phyloP scores from a whole-genome alignment of 2,797 vertebrate genomes.

The Spinibarbus caldwelli region DNA sequence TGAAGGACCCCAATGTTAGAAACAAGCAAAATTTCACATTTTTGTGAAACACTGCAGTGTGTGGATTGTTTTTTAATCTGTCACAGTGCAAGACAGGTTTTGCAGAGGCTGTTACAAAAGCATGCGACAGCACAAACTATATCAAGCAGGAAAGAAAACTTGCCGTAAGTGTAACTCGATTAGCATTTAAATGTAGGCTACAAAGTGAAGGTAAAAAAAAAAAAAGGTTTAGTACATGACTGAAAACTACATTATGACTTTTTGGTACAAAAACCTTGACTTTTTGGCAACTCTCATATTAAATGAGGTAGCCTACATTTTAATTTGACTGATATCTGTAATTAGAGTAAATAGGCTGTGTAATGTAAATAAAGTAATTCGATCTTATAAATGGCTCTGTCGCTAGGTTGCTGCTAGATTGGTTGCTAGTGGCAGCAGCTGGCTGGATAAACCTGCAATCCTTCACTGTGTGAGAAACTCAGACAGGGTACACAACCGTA shows the following conservation, averaged over 20 bases:
- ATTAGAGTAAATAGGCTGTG: conserved; percentile 4
- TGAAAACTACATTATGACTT: not conserved
- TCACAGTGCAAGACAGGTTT: not conserved
- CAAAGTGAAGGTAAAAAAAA: not conserved
- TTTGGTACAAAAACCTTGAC: not conserved
- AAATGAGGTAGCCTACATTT: not conserved
- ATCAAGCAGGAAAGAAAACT: not conserved
- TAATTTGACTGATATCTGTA: conserved; percentile 19
- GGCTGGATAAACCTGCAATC: conserved; percentile 52
- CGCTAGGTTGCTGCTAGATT: conserved; percentile 42
- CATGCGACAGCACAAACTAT: not conserved
- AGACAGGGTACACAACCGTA: conserved; percentile 59
- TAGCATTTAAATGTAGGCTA: too few species aligned
- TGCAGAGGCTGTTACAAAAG: not conserved
- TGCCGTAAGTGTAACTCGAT: not conserved
- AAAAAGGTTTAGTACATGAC: not conserved
- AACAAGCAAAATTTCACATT: not conserved
- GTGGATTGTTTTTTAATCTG: not conserved
- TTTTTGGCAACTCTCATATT: not conserved
- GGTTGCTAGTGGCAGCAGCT: conserved; percentile 58
- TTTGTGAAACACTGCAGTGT: not conserved
- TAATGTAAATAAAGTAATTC: conserved; percentile 32
- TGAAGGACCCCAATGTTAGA: not conserved
- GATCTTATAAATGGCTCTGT: conserved; percentile 35
- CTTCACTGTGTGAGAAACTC: conserved; percentile 49